Base-by-base conservation (phyloP, 1,140 invertebrate genomes). In the Zaprionus taronus region DNA sequence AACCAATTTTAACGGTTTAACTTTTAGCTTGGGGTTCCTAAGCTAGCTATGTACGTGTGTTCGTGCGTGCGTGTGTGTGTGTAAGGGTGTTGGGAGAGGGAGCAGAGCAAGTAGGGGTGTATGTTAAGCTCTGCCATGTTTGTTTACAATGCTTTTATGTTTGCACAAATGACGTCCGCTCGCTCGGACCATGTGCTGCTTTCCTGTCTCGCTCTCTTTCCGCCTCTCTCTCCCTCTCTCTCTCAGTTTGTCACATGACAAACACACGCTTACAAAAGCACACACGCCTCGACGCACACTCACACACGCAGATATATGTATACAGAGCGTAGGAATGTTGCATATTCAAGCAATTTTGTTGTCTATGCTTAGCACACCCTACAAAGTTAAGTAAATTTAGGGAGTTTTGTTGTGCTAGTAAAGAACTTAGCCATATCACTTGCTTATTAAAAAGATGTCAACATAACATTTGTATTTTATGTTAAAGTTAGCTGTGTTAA, bases 81-180 rank as follows among this genome's bases (percentile, higher is more conserved):
- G 31, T 44, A 4, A 2, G 41, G n/a, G n/a, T 44, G n/a, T 17
- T 47, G 41, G n/a, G n/a, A 47, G n/a, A 6, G n/a, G 38, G 5
- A 41, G 12, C 12, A 28, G 22, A 24, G 63, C 17, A 22, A 20
- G 49, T 49, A 65, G 22, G 22, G 66, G 49, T 67, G 55, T 63
- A 57, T 87, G 77, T 71, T 81, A 84, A 83, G 77, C 85, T 72
- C 72, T 72, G 72, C 76, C 85, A 84, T 84, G 81, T 90, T 89
- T 89, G 85, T 90, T 89, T 90, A 89, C 85, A 89, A 81, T 89
- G 85, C 84, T 89, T 89, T 84, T 89, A 79, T 89, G 84, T 89
- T 89, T 89, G 84, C 84, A 76, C 81, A 89, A 87, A 87, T 87
- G 81, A 73, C 74, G 74, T 75, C 71, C 80, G 65, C 68, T 63